phyloP scores from a whole-genome alignment of 1,140 invertebrate species.

The Drosophila kikkawai region DNA sequence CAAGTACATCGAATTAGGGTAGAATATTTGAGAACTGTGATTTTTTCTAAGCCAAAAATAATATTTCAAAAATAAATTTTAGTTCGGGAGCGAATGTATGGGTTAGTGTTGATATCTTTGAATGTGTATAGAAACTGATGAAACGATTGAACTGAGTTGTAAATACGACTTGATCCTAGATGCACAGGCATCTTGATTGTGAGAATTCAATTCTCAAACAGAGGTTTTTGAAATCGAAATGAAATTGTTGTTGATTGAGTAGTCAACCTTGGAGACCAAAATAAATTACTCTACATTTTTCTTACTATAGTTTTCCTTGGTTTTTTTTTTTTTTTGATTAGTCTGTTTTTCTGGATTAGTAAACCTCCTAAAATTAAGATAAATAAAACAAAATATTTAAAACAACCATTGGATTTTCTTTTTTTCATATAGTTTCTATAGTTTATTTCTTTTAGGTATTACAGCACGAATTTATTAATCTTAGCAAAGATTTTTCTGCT shows the following conservation, averaged over 20 bases:
- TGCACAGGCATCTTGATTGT: background rate
- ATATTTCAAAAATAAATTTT: background rate
- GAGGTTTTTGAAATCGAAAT: background rate
- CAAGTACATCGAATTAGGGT: conserved; percentile 41
- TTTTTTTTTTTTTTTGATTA: no score
- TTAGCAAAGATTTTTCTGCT: conserved; percentile 28
- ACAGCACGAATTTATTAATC: conserved; percentile 54
- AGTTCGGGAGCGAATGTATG: background rate
- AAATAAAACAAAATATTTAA: no score
- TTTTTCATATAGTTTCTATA: conserved; percentile 59
- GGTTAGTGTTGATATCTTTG: conserved; percentile 9
- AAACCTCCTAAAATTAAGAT: no score
- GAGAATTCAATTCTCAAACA: background rate
- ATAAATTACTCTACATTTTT: no score
- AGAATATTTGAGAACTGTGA: background rate
- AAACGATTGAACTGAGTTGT: no score
- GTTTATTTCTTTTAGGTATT: conserved; percentile 74
- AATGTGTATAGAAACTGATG: conserved; percentile 16
- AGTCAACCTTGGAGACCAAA: no score
- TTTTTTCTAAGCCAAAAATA: background rate
- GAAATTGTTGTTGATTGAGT: no score
- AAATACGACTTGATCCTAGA: background rate
- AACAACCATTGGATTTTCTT: background rate
- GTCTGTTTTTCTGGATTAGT: no score
- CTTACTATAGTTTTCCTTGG: no score